A percentile compares a stretch with the other conserved stretches of the same genome.
phyloP scores from a whole-genome alignment of 2,888 invertebrate species.

The Orthosia gracilis region DNA sequence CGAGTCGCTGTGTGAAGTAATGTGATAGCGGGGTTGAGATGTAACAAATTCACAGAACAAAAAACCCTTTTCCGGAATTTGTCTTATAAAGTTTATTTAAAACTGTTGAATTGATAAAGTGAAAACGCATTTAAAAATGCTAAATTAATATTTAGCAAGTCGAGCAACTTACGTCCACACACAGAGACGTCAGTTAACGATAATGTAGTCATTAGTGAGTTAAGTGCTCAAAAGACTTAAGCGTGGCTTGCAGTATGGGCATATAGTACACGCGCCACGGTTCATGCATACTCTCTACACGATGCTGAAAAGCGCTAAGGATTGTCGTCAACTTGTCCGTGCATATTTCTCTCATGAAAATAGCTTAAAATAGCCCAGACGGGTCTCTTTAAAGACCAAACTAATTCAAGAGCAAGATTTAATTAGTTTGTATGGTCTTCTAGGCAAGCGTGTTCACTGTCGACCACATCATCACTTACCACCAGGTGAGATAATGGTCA shows the following conservation, averaged over 20 bases:
- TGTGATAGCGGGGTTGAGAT: no score
- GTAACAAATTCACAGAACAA: not conserved
- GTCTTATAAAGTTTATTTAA: no score
- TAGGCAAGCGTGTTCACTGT: no score
- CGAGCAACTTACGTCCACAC: constrained; percentile 10
- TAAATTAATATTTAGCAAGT: not conserved
- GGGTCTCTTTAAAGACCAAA: not conserved
- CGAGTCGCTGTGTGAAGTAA: no score
- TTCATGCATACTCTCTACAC: not conserved
- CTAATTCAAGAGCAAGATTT: not conserved
- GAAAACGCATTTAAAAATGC: not conserved
- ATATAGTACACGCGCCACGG: no score
- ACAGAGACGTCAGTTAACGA: constrained; percentile 16
- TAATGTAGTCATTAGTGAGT: constrained; percentile 19
- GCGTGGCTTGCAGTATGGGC: constrained; percentile 22
- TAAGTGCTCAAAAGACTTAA: constrained; percentile 25
- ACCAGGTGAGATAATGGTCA: no score
- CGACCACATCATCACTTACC: no score
- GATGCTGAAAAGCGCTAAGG: constrained; percentile 11
- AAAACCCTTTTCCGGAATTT: no score
- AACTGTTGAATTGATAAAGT: not conserved
- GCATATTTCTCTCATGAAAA: not conserved
- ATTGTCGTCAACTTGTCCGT: not conserved
- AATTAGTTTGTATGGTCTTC: not conserved
- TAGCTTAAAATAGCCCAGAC: not conserved